These are phyloP conservation scores for Euproctis similis DNA, from an alignment of 2,888 invertebrate genomes.

Conservation along the genomic window DNA sequence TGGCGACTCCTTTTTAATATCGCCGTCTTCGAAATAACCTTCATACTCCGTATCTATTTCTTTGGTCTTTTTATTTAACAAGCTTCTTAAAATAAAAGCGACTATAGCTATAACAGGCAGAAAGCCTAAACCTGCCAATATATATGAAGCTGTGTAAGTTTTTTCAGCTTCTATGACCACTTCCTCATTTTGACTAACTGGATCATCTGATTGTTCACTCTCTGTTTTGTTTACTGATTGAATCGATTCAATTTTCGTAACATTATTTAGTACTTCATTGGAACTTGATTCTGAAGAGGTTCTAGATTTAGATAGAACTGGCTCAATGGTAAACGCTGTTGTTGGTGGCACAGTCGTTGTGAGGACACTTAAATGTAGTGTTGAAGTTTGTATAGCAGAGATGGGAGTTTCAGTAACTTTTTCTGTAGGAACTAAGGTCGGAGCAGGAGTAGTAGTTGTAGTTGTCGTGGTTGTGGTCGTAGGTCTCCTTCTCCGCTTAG, in stretches of 20 bases:
- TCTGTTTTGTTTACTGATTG: conserved; percentile 35
- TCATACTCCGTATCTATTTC: conserved; percentile 76
- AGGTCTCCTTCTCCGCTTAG: conserved; percentile 57
- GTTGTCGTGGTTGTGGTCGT: conserved; percentile 57
- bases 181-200: conserved; percentile 57
- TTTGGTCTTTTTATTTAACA: conserved; percentile 72
- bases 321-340: conserved; percentile 36
- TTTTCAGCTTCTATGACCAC: conserved; percentile 76
- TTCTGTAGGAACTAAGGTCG: conserved; percentile 11
- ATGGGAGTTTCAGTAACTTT: conserved; percentile 7
- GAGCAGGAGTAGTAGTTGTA: conserved; percentile 29
- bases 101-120: conserved; percentile 76
- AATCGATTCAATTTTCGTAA: conserved; percentile 24
- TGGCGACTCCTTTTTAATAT: conserved; percentile 67
- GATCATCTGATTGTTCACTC: conserved; percentile 26
- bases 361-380: conserved; percentile 17
- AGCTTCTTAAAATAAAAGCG: conserved; percentile 71
- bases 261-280: conserved; percentile 32
- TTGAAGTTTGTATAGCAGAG: conserved; percentile 19
- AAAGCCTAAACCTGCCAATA: conserved; percentile 77
- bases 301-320: conserved; percentile 59
- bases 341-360: conserved; percentile 24
- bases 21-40: conserved; percentile 77
- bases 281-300: conserved; percentile 59
- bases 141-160: conserved; percentile 77